phyloP scores from a whole-genome alignment of 2,797 vertebrate species.

The Platalea minor region DNA sequence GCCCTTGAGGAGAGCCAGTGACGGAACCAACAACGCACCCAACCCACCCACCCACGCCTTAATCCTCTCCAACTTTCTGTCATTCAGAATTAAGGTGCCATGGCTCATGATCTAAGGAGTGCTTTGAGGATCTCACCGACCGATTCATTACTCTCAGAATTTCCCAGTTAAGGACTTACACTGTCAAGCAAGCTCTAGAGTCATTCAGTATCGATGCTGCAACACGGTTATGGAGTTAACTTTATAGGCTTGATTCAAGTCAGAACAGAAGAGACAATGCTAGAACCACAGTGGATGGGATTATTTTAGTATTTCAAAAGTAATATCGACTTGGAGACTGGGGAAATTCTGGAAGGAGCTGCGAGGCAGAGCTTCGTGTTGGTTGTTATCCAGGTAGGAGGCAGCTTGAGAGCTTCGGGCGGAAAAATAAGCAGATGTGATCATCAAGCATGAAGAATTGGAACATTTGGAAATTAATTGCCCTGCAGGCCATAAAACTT shows the following conservation, averaged over 20 bases:
- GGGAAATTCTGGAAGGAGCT: background rate
- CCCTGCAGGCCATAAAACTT: background rate
- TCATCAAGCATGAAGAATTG: background rate
- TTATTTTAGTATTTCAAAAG: background rate
- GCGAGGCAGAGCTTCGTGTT: background rate
- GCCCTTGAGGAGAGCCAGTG: background rate
- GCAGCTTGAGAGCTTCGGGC: background rate
- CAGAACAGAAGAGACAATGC: background rate
- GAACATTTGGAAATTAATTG: background rate
- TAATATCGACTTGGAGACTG: background rate
- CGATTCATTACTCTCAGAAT: background rate
- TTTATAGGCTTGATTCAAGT: background rate
- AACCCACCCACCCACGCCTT: background rate
- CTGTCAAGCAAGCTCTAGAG: background rate
- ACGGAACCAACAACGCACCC: background rate
- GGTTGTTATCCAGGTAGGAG: conserved; percentile 11
- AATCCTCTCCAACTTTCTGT: background rate
- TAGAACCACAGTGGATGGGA: background rate
- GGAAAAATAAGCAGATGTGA: conserved; percentile 21
- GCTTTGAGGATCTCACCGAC: background rate
- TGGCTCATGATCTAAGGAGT: background rate
- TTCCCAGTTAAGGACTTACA: background rate
- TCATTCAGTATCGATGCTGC: background rate
- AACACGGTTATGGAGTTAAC: background rate
- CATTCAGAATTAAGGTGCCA: background rate